Base-by-base conservation (phyloP, 2,888 invertebrate genomes). In the Vannuccia rotundouncinata region DNA sequence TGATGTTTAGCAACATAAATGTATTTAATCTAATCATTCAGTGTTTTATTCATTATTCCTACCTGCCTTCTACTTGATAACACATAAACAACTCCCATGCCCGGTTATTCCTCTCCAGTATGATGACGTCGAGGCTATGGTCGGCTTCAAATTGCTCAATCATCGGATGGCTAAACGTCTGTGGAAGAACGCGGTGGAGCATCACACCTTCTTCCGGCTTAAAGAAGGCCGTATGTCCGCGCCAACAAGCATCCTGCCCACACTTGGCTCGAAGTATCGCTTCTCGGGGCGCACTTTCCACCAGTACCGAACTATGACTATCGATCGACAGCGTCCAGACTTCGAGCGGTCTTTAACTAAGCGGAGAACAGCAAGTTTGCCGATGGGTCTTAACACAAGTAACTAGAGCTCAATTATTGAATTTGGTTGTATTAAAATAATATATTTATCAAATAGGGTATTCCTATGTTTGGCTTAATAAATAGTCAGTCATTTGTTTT, bases 101-200 rank as follows among this genome's bases (percentile, higher is more conserved):
- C n/a, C n/a, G n/a, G n/a, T n/a, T n/a, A n/a, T n/a, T n/a, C n/a
- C n/a, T n/a, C n/a, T n/a, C n/a, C n/a, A 81, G 81, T 82, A 74
- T 28, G 81, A 81, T 45, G 74, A 94, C 88, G 95, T 93, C 89
- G 96, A 97, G 89, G 95, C 94, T 30, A 96, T 95, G 0, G 94
- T 98, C 85, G 95, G 95, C 82, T 99, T 98, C 90, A 96, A 96
- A 89, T 90, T 97, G 84, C 92, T 92, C 83, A 95, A 94, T 90
- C 95, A 97, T 87, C 91, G 93, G 87, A 93, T 95, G 83, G 97
- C 99, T 81, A 99, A 99, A 90, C 93, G 96, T 85, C 90, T 98
- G 77, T 99, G 98, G 98, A 97, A 98, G 90, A 95, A 95, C 0
- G 97, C 97, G 88, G 98, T 98, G 0, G 99, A 99, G 87, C 97